phyloP scores from a whole-genome alignment of 2,113 vertebrate genomes.

The Chelonoidis abingdonii region DNA sequence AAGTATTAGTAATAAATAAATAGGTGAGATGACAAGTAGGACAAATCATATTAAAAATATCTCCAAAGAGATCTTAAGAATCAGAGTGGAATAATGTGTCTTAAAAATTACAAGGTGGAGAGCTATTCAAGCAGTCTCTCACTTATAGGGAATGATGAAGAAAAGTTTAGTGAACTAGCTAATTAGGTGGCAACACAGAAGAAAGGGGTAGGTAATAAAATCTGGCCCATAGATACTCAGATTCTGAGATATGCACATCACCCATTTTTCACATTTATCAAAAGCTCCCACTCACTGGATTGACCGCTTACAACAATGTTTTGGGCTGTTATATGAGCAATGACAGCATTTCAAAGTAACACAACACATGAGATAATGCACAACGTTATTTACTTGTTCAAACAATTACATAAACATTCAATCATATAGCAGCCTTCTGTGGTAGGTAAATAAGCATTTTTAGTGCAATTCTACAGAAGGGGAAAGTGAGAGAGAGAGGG shows the following conservation, averaged over 20 bases:
- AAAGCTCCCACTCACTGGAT: background rate
- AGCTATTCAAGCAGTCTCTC: background rate
- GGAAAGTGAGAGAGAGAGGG: background rate
- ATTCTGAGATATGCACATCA: background rate
- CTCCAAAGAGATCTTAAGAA: background rate
- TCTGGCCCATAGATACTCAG: background rate
- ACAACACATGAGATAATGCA: background rate
- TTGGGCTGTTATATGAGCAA: background rate
- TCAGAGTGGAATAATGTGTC: background rate
- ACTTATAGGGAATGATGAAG: background rate
- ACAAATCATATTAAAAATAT: background rate
- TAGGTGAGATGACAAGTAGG: background rate
- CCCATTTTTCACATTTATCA: background rate
- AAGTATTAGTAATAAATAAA: background rate
- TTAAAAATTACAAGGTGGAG: background rate
- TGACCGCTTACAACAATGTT: background rate
- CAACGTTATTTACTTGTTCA: rapidly evolving
- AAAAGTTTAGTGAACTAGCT: background rate
- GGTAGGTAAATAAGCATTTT: background rate
- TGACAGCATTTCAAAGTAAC: background rate
- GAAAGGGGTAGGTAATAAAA: background rate
- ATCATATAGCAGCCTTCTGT: background rate
- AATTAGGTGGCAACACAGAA: background rate
- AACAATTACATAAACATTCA: rapidly evolving
- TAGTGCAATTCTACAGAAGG: background rate